These are phyloP conservation scores for Argya squamiceps DNA, from an alignment of 2,797 vertebrate genomes.

Conservation along the genomic window DNA sequence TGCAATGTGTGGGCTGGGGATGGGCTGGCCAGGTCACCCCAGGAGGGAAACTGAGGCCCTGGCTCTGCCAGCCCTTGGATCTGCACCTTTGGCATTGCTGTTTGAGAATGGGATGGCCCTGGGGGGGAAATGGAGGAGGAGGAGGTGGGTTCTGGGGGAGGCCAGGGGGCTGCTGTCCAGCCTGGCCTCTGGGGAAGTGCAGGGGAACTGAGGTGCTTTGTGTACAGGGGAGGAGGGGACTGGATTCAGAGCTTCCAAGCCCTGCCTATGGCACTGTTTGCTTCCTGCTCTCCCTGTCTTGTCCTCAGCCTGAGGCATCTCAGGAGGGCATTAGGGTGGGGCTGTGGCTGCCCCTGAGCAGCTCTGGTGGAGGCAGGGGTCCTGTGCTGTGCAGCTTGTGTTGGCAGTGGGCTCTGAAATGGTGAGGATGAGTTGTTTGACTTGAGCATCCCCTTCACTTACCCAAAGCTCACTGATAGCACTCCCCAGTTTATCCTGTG, in stretches of 20 bases:
- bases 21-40: background rate
- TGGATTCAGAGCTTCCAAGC: background rate
- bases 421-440: background rate
- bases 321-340: background rate
- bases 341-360: background rate
- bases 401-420: background rate
- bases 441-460: background rate
- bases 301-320: background rate
- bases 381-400: background rate
- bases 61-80: background rate
- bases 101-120: accelerated
- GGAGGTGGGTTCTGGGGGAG: background rate
- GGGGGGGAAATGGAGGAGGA: background rate
- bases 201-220: accelerated
- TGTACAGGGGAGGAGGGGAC: background rate
- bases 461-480: no score
- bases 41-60: accelerated
- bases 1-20: background rate
- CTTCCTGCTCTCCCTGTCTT: background rate
- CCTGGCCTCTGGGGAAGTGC: accelerated
- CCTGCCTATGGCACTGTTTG: accelerated
- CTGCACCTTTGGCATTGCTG: accelerated
- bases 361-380: background rate
- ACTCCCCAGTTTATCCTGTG: no score
- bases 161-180: background rate